Evolutionary conservation across 2,797 vertebrate species (phyloP).

Genomic region (Darevskia mixta): DNA sequence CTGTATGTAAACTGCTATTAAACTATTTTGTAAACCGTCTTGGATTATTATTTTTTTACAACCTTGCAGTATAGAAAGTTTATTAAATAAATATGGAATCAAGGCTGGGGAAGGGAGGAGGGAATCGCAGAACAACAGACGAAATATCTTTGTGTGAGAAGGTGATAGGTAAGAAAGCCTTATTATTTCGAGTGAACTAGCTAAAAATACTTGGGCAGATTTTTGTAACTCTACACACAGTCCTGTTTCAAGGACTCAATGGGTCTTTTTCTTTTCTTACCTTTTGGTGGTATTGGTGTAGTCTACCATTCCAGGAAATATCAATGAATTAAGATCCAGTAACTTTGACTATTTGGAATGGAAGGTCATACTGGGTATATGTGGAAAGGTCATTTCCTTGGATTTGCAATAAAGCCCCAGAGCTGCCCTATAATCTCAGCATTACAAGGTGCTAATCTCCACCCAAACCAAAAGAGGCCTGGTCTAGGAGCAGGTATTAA

Average conservation of each 20-base stretch:
- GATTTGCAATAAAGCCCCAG: conserved; percentile 25
- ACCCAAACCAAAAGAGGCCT: fast-evolving
- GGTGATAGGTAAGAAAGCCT: background rate
- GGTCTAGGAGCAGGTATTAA: background rate
- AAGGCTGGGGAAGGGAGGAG: background rate
- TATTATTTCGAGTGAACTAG: background rate
- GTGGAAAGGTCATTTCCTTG: conserved; percentile 20
- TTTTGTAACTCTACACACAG: background rate
- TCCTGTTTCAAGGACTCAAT: background rate
- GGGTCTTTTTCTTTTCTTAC: background rate
- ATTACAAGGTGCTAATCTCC: conserved; percentile 7
- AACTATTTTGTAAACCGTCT: no score
- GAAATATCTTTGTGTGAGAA: background rate
- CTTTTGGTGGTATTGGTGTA: background rate
- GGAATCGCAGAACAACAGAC: background rate
- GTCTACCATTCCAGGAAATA: background rate
- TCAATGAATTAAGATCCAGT: background rate
- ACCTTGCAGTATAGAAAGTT: no score
- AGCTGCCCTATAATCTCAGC: background rate
- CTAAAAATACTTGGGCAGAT: background rate
- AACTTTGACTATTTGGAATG: background rate
- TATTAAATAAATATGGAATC: background rate
- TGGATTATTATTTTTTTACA: no score
- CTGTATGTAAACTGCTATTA: background rate
- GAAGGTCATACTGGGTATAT: background rate